A percentile compares a stretch with the other conserved stretches of the same genome.
Conservation (phyloP, 1,140 invertebrate genomes). For the Pectinophora gossypiella region DNA sequence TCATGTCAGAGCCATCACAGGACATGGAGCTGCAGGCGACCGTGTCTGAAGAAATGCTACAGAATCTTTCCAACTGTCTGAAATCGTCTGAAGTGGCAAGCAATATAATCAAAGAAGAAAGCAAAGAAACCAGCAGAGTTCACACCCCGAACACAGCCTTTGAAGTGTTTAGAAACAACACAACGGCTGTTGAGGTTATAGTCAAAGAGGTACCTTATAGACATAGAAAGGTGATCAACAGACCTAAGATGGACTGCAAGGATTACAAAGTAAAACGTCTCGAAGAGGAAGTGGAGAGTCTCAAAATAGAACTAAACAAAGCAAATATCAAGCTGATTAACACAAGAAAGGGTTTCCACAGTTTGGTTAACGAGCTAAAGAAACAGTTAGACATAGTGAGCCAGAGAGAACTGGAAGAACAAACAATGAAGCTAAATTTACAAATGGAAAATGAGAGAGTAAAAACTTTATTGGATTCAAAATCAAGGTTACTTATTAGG, state of each 20-base stretch:
- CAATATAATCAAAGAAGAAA: background rate
- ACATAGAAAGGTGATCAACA: background rate
- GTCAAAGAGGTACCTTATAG: constrained; percentile 26
- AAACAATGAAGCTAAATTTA: constrained; percentile 20
- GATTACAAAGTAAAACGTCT: background rate
- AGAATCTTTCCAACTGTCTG: background rate
- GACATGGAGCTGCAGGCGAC: background rate
- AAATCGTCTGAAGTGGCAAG: background rate
- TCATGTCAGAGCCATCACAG: background rate
- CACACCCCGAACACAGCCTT: constrained; percentile 16
- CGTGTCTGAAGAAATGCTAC: background rate
- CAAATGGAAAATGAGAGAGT: constrained; percentile 37
- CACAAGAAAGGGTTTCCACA: constrained; percentile 18
- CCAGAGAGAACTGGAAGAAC: constrained; percentile 20
- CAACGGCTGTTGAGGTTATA: constrained; percentile 34
- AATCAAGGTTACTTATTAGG: constrained; percentile 27
- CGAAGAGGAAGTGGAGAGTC: background rate
- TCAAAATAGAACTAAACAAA: constrained; percentile 19
- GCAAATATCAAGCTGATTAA: constrained; percentile 14
- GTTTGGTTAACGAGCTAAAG: constrained; percentile 26
- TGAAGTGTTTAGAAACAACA: constrained; percentile 35
- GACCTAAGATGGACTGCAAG: background rate
- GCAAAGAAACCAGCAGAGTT: no score
- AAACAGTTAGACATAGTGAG: constrained; percentile 24
- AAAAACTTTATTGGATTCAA: constrained; percentile 22